Percentiles rank a stretch among this genome's conserved stretches.
Evolutionary conservation across 2,888 invertebrate genomes (phyloP).

Genomic region (Brachypalpus laphriformis): DNA sequence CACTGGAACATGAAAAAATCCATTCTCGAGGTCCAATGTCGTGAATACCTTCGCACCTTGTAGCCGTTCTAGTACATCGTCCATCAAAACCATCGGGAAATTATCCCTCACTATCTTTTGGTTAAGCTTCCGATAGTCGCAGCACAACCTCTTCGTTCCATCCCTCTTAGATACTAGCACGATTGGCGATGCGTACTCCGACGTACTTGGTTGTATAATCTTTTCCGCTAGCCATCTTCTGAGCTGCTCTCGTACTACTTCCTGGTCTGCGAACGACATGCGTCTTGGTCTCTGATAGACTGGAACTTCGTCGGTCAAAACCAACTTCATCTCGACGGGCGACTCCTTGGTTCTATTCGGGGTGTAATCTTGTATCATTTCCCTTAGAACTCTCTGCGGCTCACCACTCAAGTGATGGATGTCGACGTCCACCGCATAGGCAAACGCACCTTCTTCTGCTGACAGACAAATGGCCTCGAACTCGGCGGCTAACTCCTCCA

Average conservation of each 20-base stretch:
- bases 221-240: neutral
- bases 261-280: neutral
- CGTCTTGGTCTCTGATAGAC: neutral
- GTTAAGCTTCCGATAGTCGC: conserved; percentile 31
- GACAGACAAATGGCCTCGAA: neutral
- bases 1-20: conserved; percentile 69
- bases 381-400: neutral
- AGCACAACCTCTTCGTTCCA: conserved; percentile 37
- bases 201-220: conserved; percentile 12
- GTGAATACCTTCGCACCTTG: conserved; percentile 52
- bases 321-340: neutral
- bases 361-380: neutral
- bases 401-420: neutral
- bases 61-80: conserved; percentile 27
- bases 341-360: neutral
- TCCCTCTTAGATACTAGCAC: conserved; percentile 50
- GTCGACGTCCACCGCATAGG: neutral
- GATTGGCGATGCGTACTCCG: conserved; percentile 42
- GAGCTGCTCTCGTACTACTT: neutral
- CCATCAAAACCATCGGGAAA: conserved; percentile 32
- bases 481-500: neutral
- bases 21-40: conserved; percentile 57
- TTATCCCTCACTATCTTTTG: neutral
- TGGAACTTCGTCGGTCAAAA: neutral
- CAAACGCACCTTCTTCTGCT: neutral